Percentiles rank a stretch among this genome's conserved stretches.
These are phyloP conservation scores for Acanthococcus lagerstroemiae DNA, from an alignment of 2,888 invertebrate genomes.

Conservation along the genomic window DNA sequence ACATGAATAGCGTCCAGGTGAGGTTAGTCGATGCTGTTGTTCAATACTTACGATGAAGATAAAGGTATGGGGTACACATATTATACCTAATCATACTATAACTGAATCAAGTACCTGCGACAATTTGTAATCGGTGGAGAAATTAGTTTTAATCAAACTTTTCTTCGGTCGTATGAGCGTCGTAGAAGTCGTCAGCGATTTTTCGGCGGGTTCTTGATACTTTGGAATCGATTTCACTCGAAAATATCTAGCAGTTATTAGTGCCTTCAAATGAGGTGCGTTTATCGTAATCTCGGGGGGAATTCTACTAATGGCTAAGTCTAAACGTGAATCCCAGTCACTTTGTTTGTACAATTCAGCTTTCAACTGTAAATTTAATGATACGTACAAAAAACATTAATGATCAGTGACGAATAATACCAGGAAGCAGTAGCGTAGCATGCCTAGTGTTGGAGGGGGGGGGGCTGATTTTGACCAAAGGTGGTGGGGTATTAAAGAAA, in stretches of 20 bases:
- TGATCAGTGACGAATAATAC: too few relatives aligned
- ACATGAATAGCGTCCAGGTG: too few relatives aligned
- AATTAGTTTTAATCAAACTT: conserved; percentile 48
- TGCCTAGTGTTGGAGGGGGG: too few relatives aligned
- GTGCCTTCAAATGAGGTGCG: conserved; percentile 42
- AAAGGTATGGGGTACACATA: too few relatives aligned
- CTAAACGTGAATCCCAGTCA: conserved; percentile 50
- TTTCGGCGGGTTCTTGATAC: conserved; percentile 41
- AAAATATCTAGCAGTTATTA: conserved; percentile 45
- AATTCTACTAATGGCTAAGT: conserved; percentile 43
- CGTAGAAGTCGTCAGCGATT: conserved; percentile 48
- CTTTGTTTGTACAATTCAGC: conserved; percentile 42
- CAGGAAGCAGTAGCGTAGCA: too few relatives aligned
- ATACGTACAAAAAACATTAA: too few relatives aligned
- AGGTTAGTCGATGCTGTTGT: too few relatives aligned
- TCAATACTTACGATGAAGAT: not conserved
- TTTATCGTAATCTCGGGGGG: conserved; percentile 38
- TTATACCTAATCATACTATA: too few relatives aligned
- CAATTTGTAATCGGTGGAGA: conserved; percentile 57
- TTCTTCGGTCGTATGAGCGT: conserved; percentile 55
- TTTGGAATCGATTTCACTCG: conserved; percentile 48
- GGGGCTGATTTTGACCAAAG: too few relatives aligned
- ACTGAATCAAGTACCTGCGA: conserved; percentile 38
- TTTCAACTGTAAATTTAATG: too few relatives aligned
- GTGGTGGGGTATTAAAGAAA: too few relatives aligned